A percentile compares a stretch with the other conserved stretches of the same genome.
phyloP scores from a whole-genome alignment of 1,140 invertebrate genomes.

The Platyscapa corneri region DNA sequence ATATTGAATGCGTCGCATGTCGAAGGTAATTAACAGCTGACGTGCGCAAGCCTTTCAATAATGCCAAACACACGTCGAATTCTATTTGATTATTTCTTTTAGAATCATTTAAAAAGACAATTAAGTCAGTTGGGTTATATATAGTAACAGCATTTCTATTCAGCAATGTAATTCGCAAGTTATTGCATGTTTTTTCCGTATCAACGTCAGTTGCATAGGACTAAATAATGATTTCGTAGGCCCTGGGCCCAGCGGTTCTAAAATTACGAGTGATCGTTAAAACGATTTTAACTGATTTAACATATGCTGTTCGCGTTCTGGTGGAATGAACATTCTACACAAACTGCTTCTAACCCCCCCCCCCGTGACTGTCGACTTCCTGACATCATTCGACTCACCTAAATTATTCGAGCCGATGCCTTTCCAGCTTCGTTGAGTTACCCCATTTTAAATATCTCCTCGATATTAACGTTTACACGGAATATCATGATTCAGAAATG shows the following conservation, averaged over 20 bases:
- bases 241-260: slow-evolving; percentile 12
- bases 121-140: background rate
- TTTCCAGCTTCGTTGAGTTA: slow-evolving; percentile 7
- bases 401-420: background rate
- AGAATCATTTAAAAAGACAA: background rate
- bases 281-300: slow-evolving; percentile 64
- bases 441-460: slow-evolving; percentile 17
- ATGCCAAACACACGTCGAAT: background rate
- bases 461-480: background rate
- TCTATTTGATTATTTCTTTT: background rate
- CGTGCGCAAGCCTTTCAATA: background rate
- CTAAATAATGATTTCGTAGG: slow-evolving; percentile 42
- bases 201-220: slow-evolving; percentile 24
- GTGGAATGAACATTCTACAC: slow-evolving; percentile 46
- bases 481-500: background rate
- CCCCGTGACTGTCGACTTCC: slow-evolving; percentile 56
- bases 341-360: slow-evolving; percentile 43
- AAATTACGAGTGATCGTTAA: slow-evolving; percentile 58
- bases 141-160: background rate
- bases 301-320: slow-evolving; percentile 58
- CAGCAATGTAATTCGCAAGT: slow-evolving; percentile 19
- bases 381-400: slow-evolving; percentile 48
- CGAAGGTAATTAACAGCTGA: background rate
- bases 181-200: slow-evolving; percentile 1
- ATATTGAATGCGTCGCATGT: background rate